Evolutionary conservation across 2,797 vertebrate species (phyloP), one percentile per base, ranked within the genome.

Genomic region (Liparis tanakae): DNA sequence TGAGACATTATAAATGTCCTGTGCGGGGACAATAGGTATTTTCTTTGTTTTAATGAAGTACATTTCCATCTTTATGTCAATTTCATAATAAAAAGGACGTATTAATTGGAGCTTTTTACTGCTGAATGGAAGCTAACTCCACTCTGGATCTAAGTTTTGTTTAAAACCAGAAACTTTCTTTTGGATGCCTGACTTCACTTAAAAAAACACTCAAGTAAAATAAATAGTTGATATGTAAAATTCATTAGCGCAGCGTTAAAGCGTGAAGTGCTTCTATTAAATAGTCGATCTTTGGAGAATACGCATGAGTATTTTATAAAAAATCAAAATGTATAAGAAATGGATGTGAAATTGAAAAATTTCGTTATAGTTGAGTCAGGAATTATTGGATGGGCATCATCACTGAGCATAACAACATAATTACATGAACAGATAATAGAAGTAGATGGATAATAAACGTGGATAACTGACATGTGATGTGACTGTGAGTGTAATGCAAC

Each of bases 401-500:
- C 17, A 7, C 15, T 18, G 30, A 56, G 30, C 54, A 18, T 5
- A 56, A 56, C 55, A 36, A 36, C 33, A 56, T 8, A 56, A n/a
- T 18, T 10, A 57, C 9, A 58, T 37, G n/a, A 37, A 37, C 20
- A 53, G 50, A 53, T 51, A 22, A 51, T 20, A 37, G 5, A 20
- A 36, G 33, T n/a, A 58, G 10, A 58, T 58, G 5, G 5, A 14
- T 53, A 25, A 25, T 25, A 53, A 2, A 25, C 14, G 25, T 53
- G 22, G 13, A 53, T 6, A 30, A 44, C 22, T 17, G 8, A 64
- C 30, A 20, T 54, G 63, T 73, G 36, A 70, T 51, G 54, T 44
- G 30, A 48, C 44, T 34, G 55, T 55, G 48, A 61, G 43, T 36
- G 37, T 46, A 43, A 70, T 14, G 57, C 46, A 53, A 54, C 36